Percentiles rank a stretch among this genome's conserved stretches.
Evolutionary conservation across 2,888 invertebrate species (phyloP).

Genomic region (Ellobium chinense): DNA sequence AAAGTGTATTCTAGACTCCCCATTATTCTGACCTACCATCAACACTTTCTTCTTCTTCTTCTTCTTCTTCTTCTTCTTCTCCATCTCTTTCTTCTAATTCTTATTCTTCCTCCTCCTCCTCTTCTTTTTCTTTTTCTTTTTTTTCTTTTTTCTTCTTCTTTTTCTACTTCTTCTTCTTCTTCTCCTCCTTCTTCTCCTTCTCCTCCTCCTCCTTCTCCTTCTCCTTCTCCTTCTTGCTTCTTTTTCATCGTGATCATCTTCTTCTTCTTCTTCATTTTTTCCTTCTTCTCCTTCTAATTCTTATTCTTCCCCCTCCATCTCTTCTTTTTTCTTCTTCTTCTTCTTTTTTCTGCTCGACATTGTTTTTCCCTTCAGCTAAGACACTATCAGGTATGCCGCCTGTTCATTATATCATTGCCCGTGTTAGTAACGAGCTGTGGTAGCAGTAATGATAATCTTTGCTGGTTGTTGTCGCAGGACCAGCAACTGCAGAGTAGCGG

Average conservation of each 20-base stretch:
- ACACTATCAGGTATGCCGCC: neutral
- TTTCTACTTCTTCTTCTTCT: constrained; percentile 28
- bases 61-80: neutral
- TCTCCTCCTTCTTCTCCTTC: constrained; percentile 17
- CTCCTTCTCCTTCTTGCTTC: neutral
- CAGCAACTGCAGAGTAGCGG: too few species aligned
- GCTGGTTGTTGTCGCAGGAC: too few species aligned
- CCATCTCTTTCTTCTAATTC: neutral
- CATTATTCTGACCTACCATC: too few species aligned
- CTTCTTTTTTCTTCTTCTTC: neutral
- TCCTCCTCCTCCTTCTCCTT: neutral
- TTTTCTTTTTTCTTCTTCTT: constrained; percentile 23
- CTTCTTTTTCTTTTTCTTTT: constrained; percentile 2
- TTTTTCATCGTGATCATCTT: neutral
- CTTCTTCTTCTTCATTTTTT: neutral
- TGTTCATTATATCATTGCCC: neutral
- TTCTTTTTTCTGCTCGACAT: neutral
- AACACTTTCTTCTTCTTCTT: too few species aligned
- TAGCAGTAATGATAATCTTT: too few species aligned
- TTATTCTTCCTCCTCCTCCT: neutral
- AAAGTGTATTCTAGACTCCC: too few species aligned
- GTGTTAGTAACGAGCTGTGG: too few species aligned
- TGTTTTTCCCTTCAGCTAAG: neutral
- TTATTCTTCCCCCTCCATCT: neutral
- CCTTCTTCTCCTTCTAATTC: neutral